Base-by-base conservation (phyloP, 2,888 invertebrate species). In the Meandrusa payeni region DNA sequence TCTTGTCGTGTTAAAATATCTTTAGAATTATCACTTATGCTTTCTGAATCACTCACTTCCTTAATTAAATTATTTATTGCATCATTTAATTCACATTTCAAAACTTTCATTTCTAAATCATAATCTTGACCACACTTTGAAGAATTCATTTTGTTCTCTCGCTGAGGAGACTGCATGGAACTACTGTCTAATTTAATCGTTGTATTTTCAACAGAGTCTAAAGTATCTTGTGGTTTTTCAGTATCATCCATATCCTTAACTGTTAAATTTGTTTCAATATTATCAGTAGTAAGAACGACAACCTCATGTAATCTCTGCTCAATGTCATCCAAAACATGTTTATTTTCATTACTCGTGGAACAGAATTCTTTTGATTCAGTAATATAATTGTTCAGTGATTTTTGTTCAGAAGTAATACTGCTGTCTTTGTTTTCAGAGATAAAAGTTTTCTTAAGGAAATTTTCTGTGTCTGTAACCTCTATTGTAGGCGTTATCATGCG, bases 401-500 rank as follows among this genome's bases (percentile, higher is more conserved):
- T 19, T 4, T 10, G 10, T 32, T 26, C 11, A 9, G 23, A 2
- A 7, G 12, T 20, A 36, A 44, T 17, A 3, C n/a, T 37, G 15
- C 33, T 37, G 3, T 51, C 48, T 13, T 51, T 50, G 27, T 39
- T 44, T 19, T 59, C 54, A 13, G 63, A 43, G 26, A 72, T 54
- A 54, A 75, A 80, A 6, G 73, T 65, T 47, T 74, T 77, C 49
- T 76, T 85, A 0, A 85, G 54, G 22, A 86, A 69, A 36, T 70
- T 75, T 61, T 85, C 86, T 15, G 86, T 75, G 49, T 83, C 80
- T 23, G 79, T 82, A 1, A 88, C 82, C 70, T 88, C 88, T 48
- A 88, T 88, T 1, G 83, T 86, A 13, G 88, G 88, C 11, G 88
- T 89, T 22, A 80, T 80, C 59, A 89, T 87, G 23, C 87, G 76